Conservation (phyloP, 2,797 vertebrate species). For the Pangasius macronema region DNA sequence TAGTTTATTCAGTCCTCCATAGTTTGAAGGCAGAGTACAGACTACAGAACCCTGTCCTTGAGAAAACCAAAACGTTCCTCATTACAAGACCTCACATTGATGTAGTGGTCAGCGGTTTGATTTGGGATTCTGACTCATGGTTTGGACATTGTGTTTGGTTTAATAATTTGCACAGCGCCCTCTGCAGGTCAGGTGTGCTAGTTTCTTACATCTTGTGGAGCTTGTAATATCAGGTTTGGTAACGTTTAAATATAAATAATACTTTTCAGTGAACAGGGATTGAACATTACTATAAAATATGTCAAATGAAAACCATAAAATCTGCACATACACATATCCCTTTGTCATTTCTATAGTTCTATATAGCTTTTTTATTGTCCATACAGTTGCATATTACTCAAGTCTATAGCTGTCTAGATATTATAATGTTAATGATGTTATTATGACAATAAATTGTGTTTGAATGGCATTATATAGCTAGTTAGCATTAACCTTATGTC, state of each 20-base stretch:
- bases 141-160: background rate
- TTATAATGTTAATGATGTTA: background rate
- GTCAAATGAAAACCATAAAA: background rate
- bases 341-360: background rate
- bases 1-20: no score
- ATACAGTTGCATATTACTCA: background rate
- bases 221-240: background rate
- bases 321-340: background rate
- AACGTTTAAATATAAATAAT: background rate
- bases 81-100: slow-evolving; percentile 4
- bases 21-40: background rate
- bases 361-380: background rate
- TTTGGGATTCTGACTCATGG: background rate
- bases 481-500: background rate
- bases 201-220: background rate
- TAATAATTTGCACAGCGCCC: background rate
- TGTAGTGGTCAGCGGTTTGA: background rate
- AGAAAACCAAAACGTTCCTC: background rate
- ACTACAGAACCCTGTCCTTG: background rate
- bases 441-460: background rate
- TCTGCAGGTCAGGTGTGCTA: background rate
- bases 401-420: background rate
- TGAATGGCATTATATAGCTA: background rate
- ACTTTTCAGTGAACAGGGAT: background rate
- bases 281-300: background rate